Percentiles rank a stretch among this genome's conserved stretches.
Evolutionary conservation across 1,140 invertebrate genomes (phyloP).

Genomic region (Teleopsis dalmanni): DNA sequence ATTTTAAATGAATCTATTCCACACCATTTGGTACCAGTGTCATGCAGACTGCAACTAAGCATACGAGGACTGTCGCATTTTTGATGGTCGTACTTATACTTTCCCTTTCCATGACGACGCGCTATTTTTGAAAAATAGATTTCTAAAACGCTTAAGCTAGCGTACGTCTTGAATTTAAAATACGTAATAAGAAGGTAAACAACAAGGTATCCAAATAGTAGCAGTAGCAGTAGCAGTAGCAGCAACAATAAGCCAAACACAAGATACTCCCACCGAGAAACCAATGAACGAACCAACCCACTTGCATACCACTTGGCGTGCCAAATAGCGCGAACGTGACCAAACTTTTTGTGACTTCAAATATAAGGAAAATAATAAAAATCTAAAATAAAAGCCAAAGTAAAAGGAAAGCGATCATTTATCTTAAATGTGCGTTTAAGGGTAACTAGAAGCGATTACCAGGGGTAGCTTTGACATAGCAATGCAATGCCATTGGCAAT

Average conservation of each 20-base stretch:
- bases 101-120: no score
- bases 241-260: background rate
- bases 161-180: constrained; percentile 15
- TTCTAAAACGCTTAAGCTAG: constrained; percentile 19
- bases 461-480: no score
- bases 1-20: no score
- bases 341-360: constrained; percentile 14
- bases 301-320: constrained; percentile 2
- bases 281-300: background rate
- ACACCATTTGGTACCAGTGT: no score
- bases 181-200: constrained; percentile 12
- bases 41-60: no score
- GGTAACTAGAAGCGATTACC: background rate
- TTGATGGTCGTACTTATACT: no score
- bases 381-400: constrained; percentile 2
- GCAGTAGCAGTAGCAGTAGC: background rate
- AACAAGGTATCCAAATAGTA: background rate
- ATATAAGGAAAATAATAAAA: background rate
- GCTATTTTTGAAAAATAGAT: no score
- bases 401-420: constrained; percentile 13
- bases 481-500: no score
- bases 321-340: constrained; percentile 17
- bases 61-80: no score
- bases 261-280: background rate
- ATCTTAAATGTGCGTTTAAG: constrained; percentile 14